Conservation (phyloP, 1,140 invertebrate species). For the Eurosta solidaginis region DNA sequence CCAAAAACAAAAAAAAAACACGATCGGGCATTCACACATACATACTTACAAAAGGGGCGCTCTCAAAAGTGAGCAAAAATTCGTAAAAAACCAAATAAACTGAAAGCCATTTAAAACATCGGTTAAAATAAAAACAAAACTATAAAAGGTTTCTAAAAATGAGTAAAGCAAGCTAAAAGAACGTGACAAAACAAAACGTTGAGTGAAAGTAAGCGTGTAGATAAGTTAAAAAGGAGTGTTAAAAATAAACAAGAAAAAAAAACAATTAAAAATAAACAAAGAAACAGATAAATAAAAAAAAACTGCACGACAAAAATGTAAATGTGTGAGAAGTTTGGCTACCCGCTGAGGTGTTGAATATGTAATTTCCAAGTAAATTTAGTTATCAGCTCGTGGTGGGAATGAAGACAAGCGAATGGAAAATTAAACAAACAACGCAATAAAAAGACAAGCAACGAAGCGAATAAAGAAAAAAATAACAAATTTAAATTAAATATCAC, state of each 20-base stretch:
- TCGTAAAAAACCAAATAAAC: constrained; percentile 15
- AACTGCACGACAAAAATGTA: background rate
- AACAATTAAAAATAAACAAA: background rate
- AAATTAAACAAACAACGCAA: constrained; percentile 13
- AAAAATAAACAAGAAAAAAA: background rate
- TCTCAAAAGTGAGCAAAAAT: background rate
- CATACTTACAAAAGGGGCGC: too few species aligned
- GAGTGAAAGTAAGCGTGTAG: background rate
- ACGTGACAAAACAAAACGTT: background rate
- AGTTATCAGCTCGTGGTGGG: background rate
- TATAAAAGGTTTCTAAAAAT: background rate
- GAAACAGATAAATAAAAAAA: background rate
- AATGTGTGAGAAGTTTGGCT: background rate
- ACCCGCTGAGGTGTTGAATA: constrained; percentile 25
- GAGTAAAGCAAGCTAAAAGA: background rate
- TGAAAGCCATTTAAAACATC: background rate
- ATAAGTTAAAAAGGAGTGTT: background rate
- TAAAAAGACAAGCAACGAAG: background rate
- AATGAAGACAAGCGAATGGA: background rate
- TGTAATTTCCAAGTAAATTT: constrained; percentile 13
- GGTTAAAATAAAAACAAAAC: background rate
- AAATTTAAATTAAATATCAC: constrained; percentile 32
- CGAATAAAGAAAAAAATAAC: constrained; percentile 32
- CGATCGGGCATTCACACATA: too few species aligned
- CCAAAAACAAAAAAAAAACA: too few species aligned